A percentile compares a stretch with the other conserved stretches of the same genome.
Conservation (phyloP, 1,140 invertebrate species). For the Trachelipus rathkii region DNA sequence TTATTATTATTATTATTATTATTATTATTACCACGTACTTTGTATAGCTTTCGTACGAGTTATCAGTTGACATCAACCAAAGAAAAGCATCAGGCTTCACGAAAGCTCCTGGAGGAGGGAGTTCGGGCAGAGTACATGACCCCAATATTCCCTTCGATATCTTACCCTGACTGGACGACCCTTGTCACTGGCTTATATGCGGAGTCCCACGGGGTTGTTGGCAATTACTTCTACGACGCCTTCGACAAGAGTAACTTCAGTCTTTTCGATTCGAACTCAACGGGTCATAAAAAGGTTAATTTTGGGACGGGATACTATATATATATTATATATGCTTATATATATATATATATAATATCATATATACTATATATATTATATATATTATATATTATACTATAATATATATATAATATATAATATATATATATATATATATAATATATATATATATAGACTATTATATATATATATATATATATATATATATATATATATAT, state of each 20-base stretch:
- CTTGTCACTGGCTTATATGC: slow-evolving; percentile 47
- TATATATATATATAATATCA: no score
- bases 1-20: background rate
- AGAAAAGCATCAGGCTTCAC: slow-evolving; percentile 46
- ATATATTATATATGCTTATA: no score
- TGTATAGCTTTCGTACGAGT: slow-evolving; percentile 49
- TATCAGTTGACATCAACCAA: slow-evolving; percentile 46
- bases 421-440: no score
- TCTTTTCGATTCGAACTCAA: slow-evolving; percentile 47
- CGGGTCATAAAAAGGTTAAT: slow-evolving; percentile 44
- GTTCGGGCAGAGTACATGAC: slow-evolving; percentile 48
- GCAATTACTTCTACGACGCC: slow-evolving; percentile 53
- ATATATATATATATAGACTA: no score
- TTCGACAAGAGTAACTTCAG: slow-evolving; percentile 42
- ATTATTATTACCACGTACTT: background rate
- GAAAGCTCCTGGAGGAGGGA: slow-evolving; percentile 47
- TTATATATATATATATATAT: no score
- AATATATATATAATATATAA: no score
- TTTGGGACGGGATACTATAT: no score
- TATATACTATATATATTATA: no score
- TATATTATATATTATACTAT: no score
- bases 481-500: no score
- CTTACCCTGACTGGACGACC: slow-evolving; percentile 49
- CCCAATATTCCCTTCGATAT: slow-evolving; percentile 47
- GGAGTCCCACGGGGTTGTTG: slow-evolving; percentile 44